A percentile compares a stretch with the other conserved stretches of the same genome.
phyloP scores from a whole-genome alignment of 2,888 invertebrate genomes.

The Omphaloscelis lunosa region DNA sequence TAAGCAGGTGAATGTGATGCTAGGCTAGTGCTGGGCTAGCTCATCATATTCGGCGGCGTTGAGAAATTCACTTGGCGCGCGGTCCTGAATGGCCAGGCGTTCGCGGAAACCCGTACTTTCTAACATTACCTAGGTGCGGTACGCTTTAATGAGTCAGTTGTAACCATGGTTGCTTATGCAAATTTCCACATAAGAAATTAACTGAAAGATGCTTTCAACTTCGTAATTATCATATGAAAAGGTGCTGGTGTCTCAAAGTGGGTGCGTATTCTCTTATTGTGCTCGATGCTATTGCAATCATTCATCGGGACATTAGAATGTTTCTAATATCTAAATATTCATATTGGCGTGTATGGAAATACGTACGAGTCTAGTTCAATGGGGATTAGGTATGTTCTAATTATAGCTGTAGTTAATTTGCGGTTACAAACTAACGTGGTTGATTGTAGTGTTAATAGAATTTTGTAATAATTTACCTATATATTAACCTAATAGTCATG shows the following conservation, averaged over 20 bases:
- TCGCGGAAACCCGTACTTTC: slow-evolving; percentile 84
- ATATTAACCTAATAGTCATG: neutral
- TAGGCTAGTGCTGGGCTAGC: slow-evolving; percentile 76
- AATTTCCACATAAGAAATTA: slow-evolving; percentile 68
- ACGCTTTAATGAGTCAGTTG: slow-evolving; percentile 70
- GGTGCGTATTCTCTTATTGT: slow-evolving; percentile 61
- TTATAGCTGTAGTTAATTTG: slow-evolving; percentile 50
- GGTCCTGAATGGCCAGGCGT: slow-evolving; percentile 72
- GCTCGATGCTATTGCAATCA: slow-evolving; percentile 54
- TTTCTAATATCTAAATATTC: slow-evolving; percentile 54
- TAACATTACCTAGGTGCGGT: slow-evolving; percentile 73
- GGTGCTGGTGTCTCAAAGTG: slow-evolving; percentile 65
- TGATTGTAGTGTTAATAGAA: slow-evolving; percentile 35
- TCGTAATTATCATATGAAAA: slow-evolving; percentile 66
- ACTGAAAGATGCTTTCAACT: slow-evolving; percentile 68
- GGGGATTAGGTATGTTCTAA: slow-evolving; percentile 38
- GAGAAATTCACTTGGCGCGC: slow-evolving; percentile 80
- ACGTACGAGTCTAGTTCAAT: slow-evolving; percentile 33
- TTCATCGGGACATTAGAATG: slow-evolving; percentile 58
- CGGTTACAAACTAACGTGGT: slow-evolving; percentile 35
- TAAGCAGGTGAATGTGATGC: slow-evolving; percentile 63
- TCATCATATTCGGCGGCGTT: slow-evolving; percentile 81
- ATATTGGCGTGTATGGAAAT: slow-evolving; percentile 41
- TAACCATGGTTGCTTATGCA: slow-evolving; percentile 67
- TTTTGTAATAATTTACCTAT: slow-evolving; percentile 30